Evolutionary conservation across 2,888 invertebrate genomes (phyloP).

Genomic region (Calliscelio sp.): DNA sequence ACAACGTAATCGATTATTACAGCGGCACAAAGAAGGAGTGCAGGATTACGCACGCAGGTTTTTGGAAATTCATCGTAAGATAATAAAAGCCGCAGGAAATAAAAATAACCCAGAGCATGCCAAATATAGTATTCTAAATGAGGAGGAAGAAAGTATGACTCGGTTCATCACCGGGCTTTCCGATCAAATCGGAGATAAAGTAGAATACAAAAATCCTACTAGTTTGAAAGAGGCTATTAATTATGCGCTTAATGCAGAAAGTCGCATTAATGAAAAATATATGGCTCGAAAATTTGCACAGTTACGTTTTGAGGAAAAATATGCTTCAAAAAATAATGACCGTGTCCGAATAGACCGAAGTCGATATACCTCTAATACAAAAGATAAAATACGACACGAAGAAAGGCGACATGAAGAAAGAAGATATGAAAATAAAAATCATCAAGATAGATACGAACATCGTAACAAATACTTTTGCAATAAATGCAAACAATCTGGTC

Average conservation of each 20-base stretch:
- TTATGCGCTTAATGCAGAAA: not conserved
- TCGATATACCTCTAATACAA: not conserved
- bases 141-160: conserved; percentile 25
- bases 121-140: conserved; percentile 8
- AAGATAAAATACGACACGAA: not conserved
- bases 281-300: not conserved
- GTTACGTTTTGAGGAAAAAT: conserved; percentile 3
- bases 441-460: not conserved
- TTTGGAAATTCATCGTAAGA: conserved; percentile 2
- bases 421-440: no score
- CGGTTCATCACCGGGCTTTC: conserved; percentile 13
- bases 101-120: conserved; percentile 5
- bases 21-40: not conserved
- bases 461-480: conserved; percentile 2
- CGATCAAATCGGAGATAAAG: not conserved
- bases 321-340: not conserved
- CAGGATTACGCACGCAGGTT: conserved; percentile 1
- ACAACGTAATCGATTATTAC: not conserved
- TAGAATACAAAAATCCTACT: conserved; percentile 12
- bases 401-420: not conserved
- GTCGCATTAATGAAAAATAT: not conserved
- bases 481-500: not conserved
- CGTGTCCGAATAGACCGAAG: not conserved
- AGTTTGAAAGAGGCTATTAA: conserved; percentile 15
- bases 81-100: conserved; percentile 9